Conservation (phyloP, 2,797 vertebrate genomes). For the Brachyrhaphis roseni region DNA sequence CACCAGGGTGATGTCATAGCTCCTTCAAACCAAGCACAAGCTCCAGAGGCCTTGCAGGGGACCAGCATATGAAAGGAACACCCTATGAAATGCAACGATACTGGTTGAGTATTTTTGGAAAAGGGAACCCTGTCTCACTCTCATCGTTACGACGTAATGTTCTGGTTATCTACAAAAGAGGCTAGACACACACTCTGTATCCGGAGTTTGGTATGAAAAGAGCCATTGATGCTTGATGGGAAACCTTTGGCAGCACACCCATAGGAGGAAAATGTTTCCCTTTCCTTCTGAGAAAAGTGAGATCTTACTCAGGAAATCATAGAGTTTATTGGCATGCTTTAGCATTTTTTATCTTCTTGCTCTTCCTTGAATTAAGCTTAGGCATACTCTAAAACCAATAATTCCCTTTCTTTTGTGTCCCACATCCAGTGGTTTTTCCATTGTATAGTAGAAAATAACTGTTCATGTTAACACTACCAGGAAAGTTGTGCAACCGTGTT, state of each 20-base stretch:
- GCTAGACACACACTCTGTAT: neutral
- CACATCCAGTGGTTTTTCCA: neutral
- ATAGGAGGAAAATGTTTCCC: constrained; percentile 10
- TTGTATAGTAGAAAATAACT: neutral
- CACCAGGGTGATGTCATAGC: neutral
- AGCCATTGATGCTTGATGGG: neutral
- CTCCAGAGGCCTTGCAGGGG: neutral
- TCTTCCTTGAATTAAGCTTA: neutral
- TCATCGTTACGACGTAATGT: neutral
- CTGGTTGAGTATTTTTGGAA: neutral
- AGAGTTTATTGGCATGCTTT: neutral
- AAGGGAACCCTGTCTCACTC: neutral
- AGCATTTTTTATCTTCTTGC: constrained; percentile 7
- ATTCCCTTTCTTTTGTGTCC: neutral
- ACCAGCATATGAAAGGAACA: neutral
- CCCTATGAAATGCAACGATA: neutral
- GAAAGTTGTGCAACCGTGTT: constrained; percentile 54
- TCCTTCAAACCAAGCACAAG: neutral
- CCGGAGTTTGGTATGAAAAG: neutral
- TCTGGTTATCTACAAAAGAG: neutral
- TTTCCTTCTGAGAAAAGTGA: constrained; percentile 40
- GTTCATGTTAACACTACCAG: constrained; percentile 25
- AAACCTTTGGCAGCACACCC: constrained; percentile 1
- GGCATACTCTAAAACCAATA: neutral
- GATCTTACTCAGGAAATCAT: neutral